Percentiles rank a stretch among this genome's conserved stretches.
These are phyloP conservation scores for Pyrocephalus nanus DNA, from an alignment of 2,797 vertebrate species.

Conservation along the genomic window DNA sequence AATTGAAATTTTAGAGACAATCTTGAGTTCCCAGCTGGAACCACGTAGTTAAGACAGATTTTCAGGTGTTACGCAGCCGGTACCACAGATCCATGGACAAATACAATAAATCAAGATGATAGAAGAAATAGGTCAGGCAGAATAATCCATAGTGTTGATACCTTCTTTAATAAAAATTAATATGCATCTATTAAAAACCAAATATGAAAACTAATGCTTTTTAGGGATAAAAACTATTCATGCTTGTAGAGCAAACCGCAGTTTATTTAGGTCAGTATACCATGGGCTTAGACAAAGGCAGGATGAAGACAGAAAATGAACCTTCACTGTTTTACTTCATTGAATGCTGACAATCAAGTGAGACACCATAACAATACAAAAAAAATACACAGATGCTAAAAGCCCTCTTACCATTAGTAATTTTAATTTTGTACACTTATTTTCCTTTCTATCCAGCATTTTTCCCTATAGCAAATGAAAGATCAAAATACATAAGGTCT, in stretches of 20 bases:
- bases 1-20: neutral
- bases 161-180: neutral
- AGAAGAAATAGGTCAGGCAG: neutral
- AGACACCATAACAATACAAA: neutral
- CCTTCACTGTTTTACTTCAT: neutral
- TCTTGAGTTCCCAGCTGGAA: neutral
- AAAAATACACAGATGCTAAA: neutral
- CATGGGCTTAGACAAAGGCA: neutral
- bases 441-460: neutral
- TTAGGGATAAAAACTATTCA: neutral
- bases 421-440: neutral
- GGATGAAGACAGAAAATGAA: neutral
- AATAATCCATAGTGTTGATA: neutral
- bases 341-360: neutral
- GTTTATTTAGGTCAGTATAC: neutral
- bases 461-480: neutral
- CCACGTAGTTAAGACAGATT: fast-evolving
- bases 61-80: neutral
- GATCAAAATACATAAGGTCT: neutral
- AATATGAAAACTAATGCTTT: neutral
- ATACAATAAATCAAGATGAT: neutral
- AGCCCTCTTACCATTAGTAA: neutral
- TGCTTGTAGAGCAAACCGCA: neutral
- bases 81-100: neutral
- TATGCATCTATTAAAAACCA: neutral